phyloP scores from a whole-genome alignment of 1,140 invertebrate species.

The Dinoponera quadriceps region DNA sequence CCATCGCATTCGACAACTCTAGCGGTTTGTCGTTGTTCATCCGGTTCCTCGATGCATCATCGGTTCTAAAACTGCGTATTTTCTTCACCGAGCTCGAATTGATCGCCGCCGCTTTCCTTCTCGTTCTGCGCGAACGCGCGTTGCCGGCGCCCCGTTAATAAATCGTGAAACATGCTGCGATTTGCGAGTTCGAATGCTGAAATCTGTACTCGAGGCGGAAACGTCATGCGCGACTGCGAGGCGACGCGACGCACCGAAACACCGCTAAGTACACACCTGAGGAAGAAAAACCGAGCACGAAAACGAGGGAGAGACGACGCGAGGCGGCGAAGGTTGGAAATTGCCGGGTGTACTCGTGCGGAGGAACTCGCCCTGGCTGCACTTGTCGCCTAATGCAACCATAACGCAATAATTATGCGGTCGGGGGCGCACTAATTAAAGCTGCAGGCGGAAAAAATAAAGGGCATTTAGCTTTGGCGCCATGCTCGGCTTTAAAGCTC shows the following conservation, averaged over 20 bases:
- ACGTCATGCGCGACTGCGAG: slow-evolving; percentile 12
- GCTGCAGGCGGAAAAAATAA: slow-evolving; percentile 22
- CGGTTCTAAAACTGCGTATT: background rate
- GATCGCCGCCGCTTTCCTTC: no score
- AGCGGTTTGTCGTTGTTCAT: slow-evolving; percentile 4
- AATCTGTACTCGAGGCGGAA: slow-evolving; percentile 33
- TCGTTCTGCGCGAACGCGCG: no score
- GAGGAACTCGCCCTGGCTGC: slow-evolving; percentile 1
- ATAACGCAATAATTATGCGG: slow-evolving; percentile 55
- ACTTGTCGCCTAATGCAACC: slow-evolving; percentile 41
- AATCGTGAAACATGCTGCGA: background rate
- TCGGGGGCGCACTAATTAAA: slow-evolving; percentile 44
- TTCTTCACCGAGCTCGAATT: background rate
- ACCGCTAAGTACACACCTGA: background rate
- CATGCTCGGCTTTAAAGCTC: slow-evolving; percentile 3
- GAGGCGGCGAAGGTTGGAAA: background rate
- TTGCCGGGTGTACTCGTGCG: slow-evolving; percentile 26
- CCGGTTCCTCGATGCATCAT: background rate
- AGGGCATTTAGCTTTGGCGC: slow-evolving; percentile 35
- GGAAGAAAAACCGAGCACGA: slow-evolving; percentile 1
- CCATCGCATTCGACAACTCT: slow-evolving; percentile 22
- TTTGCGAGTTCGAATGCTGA: background rate
- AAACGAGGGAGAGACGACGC: background rate
- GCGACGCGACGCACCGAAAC: background rate
- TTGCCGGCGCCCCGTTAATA: no score